These are phyloP conservation scores for Oncopeltus fasciatus DNA, from an alignment of 1,140 invertebrate genomes.

Conservation along the genomic window DNA sequence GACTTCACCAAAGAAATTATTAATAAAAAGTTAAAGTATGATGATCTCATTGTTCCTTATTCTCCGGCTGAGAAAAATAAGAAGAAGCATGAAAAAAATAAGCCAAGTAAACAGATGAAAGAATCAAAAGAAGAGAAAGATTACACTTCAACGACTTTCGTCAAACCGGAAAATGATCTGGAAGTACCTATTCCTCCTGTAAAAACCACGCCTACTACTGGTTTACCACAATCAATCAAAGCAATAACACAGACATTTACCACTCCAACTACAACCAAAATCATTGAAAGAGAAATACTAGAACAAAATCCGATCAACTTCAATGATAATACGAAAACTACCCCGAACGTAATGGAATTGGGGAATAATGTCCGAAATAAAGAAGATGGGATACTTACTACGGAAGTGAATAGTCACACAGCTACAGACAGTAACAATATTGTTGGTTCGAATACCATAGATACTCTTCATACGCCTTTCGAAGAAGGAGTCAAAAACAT, in stretches of 20 bases:
- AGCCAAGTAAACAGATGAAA: background rate
- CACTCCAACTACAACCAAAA: too few relatives aligned
- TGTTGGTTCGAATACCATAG: background rate
- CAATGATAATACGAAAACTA: too few relatives aligned
- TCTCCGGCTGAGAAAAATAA: background rate
- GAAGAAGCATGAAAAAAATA: background rate
- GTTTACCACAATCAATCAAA: too few relatives aligned
- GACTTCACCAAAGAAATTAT: background rate
- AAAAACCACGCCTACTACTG: too few relatives aligned
- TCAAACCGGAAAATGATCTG: background rate
- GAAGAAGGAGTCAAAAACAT: background rate
- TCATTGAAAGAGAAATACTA: too few relatives aligned
- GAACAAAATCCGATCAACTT: too few relatives aligned
- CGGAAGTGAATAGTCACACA: too few relatives aligned
- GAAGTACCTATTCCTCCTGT: background rate
- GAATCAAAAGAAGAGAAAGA: background rate
- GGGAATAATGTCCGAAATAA: too few relatives aligned
- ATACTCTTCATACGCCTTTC: background rate
- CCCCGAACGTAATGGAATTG: too few relatives aligned
- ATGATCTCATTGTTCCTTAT: background rate
- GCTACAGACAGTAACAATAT: background rate
- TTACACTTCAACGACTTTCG: too few relatives aligned
- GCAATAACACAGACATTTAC: too few relatives aligned
- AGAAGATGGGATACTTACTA: too few relatives aligned
- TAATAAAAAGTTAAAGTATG: background rate